Evolutionary conservation across 2,113 vertebrate species (phyloP).

Genomic region (Naja naja): DNA sequence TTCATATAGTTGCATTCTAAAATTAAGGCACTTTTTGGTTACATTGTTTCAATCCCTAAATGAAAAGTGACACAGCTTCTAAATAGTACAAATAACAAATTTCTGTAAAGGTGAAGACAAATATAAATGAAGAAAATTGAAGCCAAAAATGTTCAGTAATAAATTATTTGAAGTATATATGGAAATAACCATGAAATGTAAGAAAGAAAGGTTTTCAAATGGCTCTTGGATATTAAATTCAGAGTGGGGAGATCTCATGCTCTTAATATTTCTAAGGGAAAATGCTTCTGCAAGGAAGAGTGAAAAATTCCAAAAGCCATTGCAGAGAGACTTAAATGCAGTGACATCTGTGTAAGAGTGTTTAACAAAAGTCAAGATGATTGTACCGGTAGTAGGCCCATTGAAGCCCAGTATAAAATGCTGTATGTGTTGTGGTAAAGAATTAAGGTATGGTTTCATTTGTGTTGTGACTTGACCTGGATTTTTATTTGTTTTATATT

Average conservation of each 20-base stretch:
- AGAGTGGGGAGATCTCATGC: neutral
- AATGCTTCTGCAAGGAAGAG: neutral
- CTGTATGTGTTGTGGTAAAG: neutral
- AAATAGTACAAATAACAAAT: neutral
- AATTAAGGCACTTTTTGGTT: neutral
- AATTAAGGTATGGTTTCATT: neutral
- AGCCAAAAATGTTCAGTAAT: neutral
- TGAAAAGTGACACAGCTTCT: neutral
- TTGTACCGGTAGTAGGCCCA: neutral
- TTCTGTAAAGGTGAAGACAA: neutral
- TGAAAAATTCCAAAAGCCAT: neutral
- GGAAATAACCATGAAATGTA: neutral
- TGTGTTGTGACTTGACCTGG: neutral
- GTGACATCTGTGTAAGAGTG: neutral
- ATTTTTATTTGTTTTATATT: neutral
- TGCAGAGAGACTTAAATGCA: neutral
- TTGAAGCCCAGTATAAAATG: neutral
- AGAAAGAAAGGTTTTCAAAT: neutral
- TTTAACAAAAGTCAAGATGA: neutral
- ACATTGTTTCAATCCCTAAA: neutral
- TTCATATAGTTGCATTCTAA: neutral
- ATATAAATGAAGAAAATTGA: neutral
- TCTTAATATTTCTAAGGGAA: neutral
- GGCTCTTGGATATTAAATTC: neutral
- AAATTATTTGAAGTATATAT: neutral